These are phyloP conservation scores for Melipona quadrifasciata DNA, from an alignment of 1,140 invertebrate genomes.

Conservation along the genomic window DNA sequence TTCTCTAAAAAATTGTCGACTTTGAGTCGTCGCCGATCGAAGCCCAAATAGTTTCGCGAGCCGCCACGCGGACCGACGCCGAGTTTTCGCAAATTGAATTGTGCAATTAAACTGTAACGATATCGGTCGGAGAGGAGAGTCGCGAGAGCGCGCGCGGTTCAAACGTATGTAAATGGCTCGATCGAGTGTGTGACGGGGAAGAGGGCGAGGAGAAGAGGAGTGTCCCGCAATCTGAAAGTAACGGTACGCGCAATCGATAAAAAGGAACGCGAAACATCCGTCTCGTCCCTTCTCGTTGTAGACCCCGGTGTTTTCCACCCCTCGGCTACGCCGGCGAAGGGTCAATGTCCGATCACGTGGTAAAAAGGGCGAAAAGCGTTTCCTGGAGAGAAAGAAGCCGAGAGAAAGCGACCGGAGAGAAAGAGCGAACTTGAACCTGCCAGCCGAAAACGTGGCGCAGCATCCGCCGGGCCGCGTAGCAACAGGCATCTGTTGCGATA, in stretches of 20 bases:
- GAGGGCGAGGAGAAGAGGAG: constrained; percentile 9
- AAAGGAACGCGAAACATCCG: constrained; percentile 56
- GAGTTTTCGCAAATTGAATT: not conserved
- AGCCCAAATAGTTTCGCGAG: not conserved
- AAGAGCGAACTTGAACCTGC: not conserved
- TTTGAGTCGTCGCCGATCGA: too few relatives aligned
- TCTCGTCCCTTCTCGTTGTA: constrained; percentile 59
- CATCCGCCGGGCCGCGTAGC: constrained; percentile 74
- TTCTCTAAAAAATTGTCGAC: too few relatives aligned
- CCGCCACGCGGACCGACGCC: too few relatives aligned
- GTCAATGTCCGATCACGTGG: constrained; percentile 67
- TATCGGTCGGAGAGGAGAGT: not conserved
- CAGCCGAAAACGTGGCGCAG: constrained; percentile 71
- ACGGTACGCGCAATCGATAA: constrained; percentile 55
- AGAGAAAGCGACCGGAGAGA: constrained; percentile 17
- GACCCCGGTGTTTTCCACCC: constrained; percentile 65
- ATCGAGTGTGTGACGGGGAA: not conserved
- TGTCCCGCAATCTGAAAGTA: constrained; percentile 40
- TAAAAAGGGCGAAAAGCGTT: constrained; percentile 63
- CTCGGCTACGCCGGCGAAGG: constrained; percentile 61
- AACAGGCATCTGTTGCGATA: constrained; percentile 81
- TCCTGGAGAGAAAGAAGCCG: constrained; percentile 54
- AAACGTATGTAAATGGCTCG: constrained; percentile 6
- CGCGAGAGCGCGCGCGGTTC: not conserved
- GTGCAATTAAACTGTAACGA: not conserved